Base-by-base conservation (phyloP, 1,140 invertebrate species). In the Coelopa frigida region DNA sequence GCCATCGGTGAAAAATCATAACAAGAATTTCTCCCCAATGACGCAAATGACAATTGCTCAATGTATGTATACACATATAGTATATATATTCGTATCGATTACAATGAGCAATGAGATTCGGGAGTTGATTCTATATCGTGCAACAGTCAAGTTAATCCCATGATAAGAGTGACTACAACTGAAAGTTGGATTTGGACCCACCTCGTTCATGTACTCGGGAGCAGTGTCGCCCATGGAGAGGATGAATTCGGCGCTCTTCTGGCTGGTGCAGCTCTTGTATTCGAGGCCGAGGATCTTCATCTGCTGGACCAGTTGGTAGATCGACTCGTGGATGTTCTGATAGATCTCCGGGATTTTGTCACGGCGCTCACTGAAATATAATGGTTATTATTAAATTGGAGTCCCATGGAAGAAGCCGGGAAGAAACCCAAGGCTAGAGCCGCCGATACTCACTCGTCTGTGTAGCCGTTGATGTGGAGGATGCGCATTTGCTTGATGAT, bases 401-500 rank as follows among this genome's bases (percentile, higher is more conserved):
- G 7, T 10, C 23, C 17, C 11, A 23, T 3, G 14, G 17, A 15
- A 41, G 23, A 18, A 21, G 18, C 17, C 10, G 5, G 15, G 11
- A 6, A 8, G 31, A 7, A 40, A 23, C 20, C 20, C 5, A 5
- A 29, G 10, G 10, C 29, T 5, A 42, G n/a, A 12, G 12, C 32
- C 12, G 23, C 18, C 26, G 39, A 23, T 37, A 72, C 64, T 71
- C 73, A 81, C 82, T 76, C 75, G 17, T 76, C 67, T 14, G 76
- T 76, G 53, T 82, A 87, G 43, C 82, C 83, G 55, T 82, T 77
- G 24, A 84, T 77, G 54, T 87, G 83, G 33, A 87, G 65, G 53
- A 87, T 86, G 61, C 82, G 84, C 85, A 89, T 88, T 68, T 89
- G 86, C 58, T 88, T 87, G 12, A 88, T 78, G 31, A 89, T 86